phyloP scores from a whole-genome alignment of 2,797 vertebrate species.

The Spatula versicolor region DNA sequence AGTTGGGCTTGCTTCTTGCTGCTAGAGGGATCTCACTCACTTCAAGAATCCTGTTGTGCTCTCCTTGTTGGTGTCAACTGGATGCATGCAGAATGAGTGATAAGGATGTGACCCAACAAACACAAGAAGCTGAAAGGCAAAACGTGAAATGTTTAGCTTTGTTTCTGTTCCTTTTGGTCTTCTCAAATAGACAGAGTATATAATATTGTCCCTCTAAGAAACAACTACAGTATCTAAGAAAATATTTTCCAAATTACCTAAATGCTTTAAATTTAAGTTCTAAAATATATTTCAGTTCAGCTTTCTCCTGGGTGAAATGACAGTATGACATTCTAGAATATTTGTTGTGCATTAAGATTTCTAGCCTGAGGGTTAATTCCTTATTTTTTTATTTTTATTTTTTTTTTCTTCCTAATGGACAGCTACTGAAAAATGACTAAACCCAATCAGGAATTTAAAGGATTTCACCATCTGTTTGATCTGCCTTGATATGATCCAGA shows the following conservation, averaged over 20 bases:
- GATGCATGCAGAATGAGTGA: background rate
- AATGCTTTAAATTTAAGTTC: background rate
- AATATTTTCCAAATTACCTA: background rate
- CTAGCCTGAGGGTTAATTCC: background rate
- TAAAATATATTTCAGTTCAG: background rate
- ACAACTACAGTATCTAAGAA: background rate
- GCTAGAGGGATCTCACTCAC: background rate
- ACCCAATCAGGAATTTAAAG: background rate
- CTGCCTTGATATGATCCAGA: background rate
- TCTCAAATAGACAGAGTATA: background rate
- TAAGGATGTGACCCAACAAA: background rate
- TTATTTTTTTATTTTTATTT: no score
- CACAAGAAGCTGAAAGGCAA: background rate
- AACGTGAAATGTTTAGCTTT: background rate
- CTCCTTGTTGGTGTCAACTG: background rate
- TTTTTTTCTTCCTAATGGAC: background rate
- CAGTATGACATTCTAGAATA: background rate
- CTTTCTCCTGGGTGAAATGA: background rate
- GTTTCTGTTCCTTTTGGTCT: background rate
- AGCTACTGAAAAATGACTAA: background rate
- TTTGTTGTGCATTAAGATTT: background rate
- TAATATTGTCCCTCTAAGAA: background rate
- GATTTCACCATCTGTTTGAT: background rate
- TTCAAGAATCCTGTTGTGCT: background rate
- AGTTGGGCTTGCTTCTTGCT: background rate